A percentile compares a stretch with the other conserved stretches of the same genome.
phyloP scores from a whole-genome alignment of 2,888 invertebrate genomes.

The Siphlonurus alternatus region DNA sequence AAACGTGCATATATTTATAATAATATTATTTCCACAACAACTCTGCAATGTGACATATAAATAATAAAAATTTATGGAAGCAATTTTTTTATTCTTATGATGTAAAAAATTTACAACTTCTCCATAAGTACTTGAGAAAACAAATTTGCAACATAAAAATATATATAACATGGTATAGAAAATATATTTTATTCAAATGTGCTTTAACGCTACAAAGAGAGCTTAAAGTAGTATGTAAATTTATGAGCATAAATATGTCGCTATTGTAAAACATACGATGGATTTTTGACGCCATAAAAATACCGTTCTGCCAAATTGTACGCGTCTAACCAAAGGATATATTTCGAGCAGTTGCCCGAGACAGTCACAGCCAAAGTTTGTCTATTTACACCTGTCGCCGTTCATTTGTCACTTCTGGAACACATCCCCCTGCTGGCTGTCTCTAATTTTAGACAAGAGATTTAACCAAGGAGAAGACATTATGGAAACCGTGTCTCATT shows the following conservation, averaged over 20 bases:
- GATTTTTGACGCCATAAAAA: neutral
- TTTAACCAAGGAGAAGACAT: neutral
- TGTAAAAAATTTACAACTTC: too few species aligned
- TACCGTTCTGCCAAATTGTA: neutral
- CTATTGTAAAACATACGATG: neutral
- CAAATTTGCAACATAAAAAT: too few species aligned
- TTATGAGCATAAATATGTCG: neutral
- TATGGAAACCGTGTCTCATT: neutral
- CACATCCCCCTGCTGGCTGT: too few species aligned
- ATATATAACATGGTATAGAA: too few species aligned
- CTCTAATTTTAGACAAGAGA: too few species aligned
- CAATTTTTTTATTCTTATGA: too few species aligned
- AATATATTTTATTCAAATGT: neutral
- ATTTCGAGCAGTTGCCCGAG: too few species aligned
- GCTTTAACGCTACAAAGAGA: neutral
- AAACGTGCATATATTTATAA: too few species aligned
- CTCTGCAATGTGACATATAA: too few species aligned
- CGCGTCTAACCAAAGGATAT: neutral
- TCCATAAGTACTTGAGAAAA: too few species aligned
- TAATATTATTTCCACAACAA: too few species aligned
- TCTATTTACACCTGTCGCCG: neutral
- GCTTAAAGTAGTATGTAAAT: neutral
- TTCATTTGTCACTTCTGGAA: neutral
- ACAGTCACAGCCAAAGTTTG: neutral
- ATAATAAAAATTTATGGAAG: too few species aligned